phyloP scores from a whole-genome alignment of 2,113 vertebrate genomes.

The Phycodurus eques region DNA sequence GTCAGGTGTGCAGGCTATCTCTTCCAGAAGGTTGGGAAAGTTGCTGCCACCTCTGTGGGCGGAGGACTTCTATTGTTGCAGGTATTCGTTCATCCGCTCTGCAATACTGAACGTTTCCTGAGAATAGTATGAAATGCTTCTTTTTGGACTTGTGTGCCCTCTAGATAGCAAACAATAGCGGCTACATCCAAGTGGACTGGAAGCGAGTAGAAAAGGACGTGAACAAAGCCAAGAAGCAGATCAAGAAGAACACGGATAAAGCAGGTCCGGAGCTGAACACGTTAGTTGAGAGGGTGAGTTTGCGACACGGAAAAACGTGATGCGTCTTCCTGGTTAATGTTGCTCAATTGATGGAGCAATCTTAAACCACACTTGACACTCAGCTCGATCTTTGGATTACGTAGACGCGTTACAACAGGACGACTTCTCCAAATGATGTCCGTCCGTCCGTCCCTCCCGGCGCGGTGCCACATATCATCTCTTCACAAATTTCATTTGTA shows the following conservation, averaged over 20 bases:
- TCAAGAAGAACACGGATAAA: conserved; percentile 89
- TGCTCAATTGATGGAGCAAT: background rate
- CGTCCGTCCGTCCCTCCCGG: too few species aligned
- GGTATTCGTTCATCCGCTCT: conserved; percentile 65
- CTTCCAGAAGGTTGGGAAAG: conserved; percentile 96
- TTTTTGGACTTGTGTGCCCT: background rate
- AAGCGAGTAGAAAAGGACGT: conserved; percentile 98
- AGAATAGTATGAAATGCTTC: background rate
- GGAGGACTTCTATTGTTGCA: conserved; percentile 95
- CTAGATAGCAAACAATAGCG: conserved; percentile 94
- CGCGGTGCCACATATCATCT: too few species aligned
- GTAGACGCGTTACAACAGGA: background rate
- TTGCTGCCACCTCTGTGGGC: conserved; percentile 91
- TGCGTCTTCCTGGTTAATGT: background rate
- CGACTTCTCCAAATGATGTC: too few species aligned
- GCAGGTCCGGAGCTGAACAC: conserved; percentile 91
- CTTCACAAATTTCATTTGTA: too few species aligned
- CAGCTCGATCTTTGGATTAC: background rate
- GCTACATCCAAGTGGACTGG: conserved; percentile 96
- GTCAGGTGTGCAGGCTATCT: conserved; percentile 96
- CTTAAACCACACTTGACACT: background rate
- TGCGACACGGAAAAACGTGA: background rate
- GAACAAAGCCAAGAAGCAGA: conserved; percentile 93
- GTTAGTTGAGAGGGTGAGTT: conserved; percentile 86
- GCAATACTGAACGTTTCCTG: background rate